phyloP scores from a whole-genome alignment of 2,888 invertebrate species.

The Melanostoma scalare region DNA sequence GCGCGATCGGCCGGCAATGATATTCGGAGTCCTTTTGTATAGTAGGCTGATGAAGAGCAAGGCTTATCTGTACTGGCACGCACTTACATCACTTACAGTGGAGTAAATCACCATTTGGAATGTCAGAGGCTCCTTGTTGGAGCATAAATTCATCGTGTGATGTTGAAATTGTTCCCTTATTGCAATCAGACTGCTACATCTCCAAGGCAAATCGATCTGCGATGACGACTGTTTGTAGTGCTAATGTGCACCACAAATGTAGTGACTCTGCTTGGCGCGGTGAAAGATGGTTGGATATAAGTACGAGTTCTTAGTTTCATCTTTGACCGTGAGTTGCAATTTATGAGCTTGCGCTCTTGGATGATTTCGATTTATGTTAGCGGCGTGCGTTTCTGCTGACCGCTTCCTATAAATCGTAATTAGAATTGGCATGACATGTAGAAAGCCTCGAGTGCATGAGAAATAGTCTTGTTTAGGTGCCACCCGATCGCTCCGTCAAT shows the following conservation, averaged over 20 bases:
- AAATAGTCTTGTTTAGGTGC: slow-evolving; percentile 54
- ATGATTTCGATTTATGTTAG: slow-evolving; percentile 66
- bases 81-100: slow-evolving; percentile 65
- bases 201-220: slow-evolving; percentile 59
- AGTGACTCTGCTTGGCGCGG: slow-evolving; percentile 23
- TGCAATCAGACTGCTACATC: slow-evolving; percentile 46
- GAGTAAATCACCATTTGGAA: slow-evolving; percentile 65
- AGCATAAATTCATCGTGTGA: slow-evolving; percentile 62
- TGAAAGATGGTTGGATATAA: slow-evolving; percentile 8
- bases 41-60: slow-evolving; percentile 51
- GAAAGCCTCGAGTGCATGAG: slow-evolving; percentile 39
- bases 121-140: slow-evolving; percentile 39
- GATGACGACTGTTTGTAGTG: slow-evolving; percentile 43
- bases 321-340: slow-evolving; percentile 26
- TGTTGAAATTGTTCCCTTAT: slow-evolving; percentile 16
- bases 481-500: slow-evolving; percentile 5
- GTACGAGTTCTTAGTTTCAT: slow-evolving; percentile 15
- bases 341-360: slow-evolving; percentile 41
- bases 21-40: slow-evolving; percentile 52
- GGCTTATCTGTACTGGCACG: slow-evolving; percentile 61
- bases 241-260: slow-evolving; percentile 65
- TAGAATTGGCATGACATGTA: slow-evolving; percentile 67
- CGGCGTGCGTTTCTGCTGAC: slow-evolving; percentile 51
- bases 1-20: slow-evolving; percentile 24
- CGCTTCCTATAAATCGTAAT: slow-evolving; percentile 69